Percentiles rank a stretch among this genome's conserved stretches.
phyloP scores from a whole-genome alignment of 1,140 invertebrate genomes.

The Penaeus indicus region DNA sequence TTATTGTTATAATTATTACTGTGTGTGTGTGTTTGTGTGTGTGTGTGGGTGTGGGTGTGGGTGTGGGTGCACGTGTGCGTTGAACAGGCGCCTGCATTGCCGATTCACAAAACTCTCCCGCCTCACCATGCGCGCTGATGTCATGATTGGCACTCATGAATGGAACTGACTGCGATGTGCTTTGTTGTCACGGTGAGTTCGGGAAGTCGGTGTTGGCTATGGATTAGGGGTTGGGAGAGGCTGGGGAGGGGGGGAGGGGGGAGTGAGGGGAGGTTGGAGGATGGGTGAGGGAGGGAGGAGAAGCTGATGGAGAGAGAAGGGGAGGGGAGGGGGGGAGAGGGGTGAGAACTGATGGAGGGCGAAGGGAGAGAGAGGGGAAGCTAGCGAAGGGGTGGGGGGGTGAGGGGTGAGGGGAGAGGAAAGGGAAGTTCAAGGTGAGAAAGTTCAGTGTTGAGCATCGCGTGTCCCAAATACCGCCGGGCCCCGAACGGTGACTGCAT shows the following conservation, averaged over 20 bases:
- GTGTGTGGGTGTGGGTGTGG: too few relatives aligned
- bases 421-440: neutral
- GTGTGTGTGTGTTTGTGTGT: too few relatives aligned
- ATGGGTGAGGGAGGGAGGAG: neutral
- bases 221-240: too few relatives aligned
- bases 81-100: too few relatives aligned
- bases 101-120: too few relatives aligned
- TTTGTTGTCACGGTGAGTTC: too few relatives aligned
- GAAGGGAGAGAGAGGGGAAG: constrained; percentile 21
- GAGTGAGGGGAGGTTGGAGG: neutral
- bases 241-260: too few relatives aligned
- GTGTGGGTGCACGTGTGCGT: too few relatives aligned
- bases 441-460: neutral
- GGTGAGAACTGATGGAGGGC: neutral
- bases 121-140: too few relatives aligned
- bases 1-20: neutral
- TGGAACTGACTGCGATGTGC: too few relatives aligned
- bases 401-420: neutral
- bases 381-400: neutral
- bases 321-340: neutral
- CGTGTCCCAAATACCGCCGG: neutral
- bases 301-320: neutral
- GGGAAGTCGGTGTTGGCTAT: too few relatives aligned
- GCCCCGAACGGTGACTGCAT: neutral
- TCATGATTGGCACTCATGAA: too few relatives aligned